Percentiles rank a stretch among this genome's conserved stretches.
Conservation (phyloP, 2,797 vertebrate species). For the Labeo calbasu region DNA sequence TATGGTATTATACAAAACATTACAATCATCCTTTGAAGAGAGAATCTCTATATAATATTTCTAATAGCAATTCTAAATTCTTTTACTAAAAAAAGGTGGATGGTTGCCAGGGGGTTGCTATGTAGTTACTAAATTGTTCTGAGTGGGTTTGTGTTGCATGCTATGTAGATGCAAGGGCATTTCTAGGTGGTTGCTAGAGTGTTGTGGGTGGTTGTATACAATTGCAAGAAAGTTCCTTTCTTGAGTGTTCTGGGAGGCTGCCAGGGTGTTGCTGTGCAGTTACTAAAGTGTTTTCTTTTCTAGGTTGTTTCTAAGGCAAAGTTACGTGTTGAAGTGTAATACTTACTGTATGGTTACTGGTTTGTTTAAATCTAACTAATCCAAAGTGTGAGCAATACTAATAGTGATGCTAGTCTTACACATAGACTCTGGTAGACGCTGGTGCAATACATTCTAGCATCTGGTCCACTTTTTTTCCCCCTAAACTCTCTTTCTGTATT, state of each 20-base stretch:
- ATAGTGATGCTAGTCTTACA: neutral
- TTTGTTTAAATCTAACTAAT: neutral
- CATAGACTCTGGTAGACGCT: neutral
- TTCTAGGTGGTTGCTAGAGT: neutral
- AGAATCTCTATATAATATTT: neutral
- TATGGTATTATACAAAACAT: neutral
- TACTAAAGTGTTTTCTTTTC: constrained; percentile 8
- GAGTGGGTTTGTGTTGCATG: neutral
- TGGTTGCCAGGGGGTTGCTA: neutral
- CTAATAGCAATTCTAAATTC: neutral
- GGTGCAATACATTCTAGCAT: constrained; percentile 30
- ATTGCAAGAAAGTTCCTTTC: neutral
- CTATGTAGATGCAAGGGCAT: neutral
- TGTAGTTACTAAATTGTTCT: neutral
- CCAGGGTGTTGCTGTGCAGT: neutral
- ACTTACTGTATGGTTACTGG: neutral
- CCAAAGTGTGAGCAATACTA: neutral
- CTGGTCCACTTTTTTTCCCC: constrained; percentile 23
- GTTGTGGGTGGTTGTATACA: neutral
- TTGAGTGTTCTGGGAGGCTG: neutral
- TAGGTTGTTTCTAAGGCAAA: neutral
- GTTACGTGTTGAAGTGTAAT: neutral
- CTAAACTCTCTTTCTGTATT: constrained; percentile 51
- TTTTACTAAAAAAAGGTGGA: neutral
- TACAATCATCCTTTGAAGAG: neutral